These are phyloP conservation scores for Stichopus horrens DNA, from an alignment of 53 echinoderm and acorn worm species.

Conservation along the genomic window DNA sequence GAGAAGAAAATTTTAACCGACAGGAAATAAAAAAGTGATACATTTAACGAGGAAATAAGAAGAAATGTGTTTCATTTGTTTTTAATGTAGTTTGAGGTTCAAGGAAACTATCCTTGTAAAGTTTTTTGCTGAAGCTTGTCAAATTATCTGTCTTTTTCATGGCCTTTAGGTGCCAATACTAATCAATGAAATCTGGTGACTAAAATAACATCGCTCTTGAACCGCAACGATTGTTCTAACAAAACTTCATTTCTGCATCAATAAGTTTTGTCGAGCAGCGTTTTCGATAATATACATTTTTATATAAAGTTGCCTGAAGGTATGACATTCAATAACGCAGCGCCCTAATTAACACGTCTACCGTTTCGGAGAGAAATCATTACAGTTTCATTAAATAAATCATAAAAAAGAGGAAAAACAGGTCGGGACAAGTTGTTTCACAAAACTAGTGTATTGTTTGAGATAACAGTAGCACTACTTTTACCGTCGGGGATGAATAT, in stretches of 20 bases:
- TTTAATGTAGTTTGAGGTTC: too few relatives aligned
- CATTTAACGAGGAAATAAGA: too few relatives aligned
- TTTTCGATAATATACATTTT: not conserved
- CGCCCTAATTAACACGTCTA: conserved; percentile 1
- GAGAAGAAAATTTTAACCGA: too few relatives aligned
- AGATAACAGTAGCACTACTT: too few relatives aligned
- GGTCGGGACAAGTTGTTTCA: too few relatives aligned
- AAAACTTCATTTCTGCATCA: conserved; percentile 6
- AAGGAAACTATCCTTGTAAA: not conserved
- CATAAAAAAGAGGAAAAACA: too few relatives aligned
- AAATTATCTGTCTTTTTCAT: not conserved
- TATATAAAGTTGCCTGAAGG: not conserved
- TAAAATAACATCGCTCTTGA: not conserved
- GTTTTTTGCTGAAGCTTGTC: not conserved
- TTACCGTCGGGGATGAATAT: too few relatives aligned
- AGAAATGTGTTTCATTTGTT: too few relatives aligned
- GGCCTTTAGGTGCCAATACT: conserved; percentile 3
- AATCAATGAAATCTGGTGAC: not conserved
- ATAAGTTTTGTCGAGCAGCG: not conserved
- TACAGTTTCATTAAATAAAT: too few relatives aligned
- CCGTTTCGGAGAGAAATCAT: not conserved
- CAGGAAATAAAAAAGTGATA: too few relatives aligned
- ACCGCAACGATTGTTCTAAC: not conserved
- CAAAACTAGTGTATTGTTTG: too few relatives aligned
- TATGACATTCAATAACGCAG: conserved; percentile 15